These are phyloP conservation scores for Amblyornis subalaris DNA, from an alignment of 2,113 vertebrate species.

Conservation along the genomic window DNA sequence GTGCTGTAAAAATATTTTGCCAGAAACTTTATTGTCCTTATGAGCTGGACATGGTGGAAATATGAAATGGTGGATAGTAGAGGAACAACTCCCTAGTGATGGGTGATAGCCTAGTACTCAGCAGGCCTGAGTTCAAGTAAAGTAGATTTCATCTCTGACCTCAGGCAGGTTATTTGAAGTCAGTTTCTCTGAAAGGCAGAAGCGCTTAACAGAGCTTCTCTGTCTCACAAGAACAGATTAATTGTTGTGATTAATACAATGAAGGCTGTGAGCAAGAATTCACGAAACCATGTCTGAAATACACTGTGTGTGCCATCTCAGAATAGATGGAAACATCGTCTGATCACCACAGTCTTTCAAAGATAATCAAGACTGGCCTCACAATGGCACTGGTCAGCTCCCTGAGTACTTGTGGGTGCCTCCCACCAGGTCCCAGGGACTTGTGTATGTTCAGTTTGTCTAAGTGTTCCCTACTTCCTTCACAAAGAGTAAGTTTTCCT, in stretches of 20 bases:
- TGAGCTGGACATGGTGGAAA: background rate
- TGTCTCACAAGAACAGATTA: background rate
- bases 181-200: background rate
- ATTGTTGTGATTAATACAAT: background rate
- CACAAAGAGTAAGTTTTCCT: background rate
- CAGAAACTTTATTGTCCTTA: background rate
- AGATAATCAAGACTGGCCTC: background rate
- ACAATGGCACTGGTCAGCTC: background rate
- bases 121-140: background rate
- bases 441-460: background rate
- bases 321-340: background rate
- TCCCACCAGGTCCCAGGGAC: background rate
- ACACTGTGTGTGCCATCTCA: fast-evolving
- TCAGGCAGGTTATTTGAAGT: background rate
- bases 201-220: background rate
- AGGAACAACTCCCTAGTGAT: background rate
- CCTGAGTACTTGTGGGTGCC: background rate
- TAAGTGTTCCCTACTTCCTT: background rate
- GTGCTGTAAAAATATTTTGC: background rate
- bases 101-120: background rate
- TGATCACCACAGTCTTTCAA: background rate
- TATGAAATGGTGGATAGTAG: background rate
- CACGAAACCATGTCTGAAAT: background rate
- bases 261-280: background rate
- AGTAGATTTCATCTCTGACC: background rate